Evolutionary conservation across 2,113 vertebrate species (phyloP), one percentile per base, ranked within the genome.

Genomic region (Periophthalmus modestus): DNA sequence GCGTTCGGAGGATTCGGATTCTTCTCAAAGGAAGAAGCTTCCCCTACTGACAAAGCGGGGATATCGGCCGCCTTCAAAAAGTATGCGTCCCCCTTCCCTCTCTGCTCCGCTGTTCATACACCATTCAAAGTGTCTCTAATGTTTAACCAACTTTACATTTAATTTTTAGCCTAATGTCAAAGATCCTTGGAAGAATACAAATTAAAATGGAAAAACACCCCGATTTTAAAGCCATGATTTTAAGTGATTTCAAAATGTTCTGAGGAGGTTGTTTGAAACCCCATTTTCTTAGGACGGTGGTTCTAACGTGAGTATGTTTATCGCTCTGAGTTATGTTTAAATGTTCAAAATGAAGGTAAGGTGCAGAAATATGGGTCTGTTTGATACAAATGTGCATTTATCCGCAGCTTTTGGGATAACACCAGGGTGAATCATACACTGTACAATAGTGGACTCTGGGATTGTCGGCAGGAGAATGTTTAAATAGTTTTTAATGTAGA

Each of bases 61-160:
- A 92, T 94, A 71, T 91, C 93, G 23, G 86, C 92, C 10, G 93
- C 93, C 18, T 94, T 94, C 85, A 94, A 94, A 80, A 94, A 94
- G 94, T 94, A 93, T n/a, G 93, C 92, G 52, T 39, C 0, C 33
- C 11, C 18, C 7, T 6, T 19, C 13, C 33, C 21, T 62, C 61
- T 55, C 46, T 24, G 13, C 61, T 47, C 48, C 18, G 24, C 52
- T 59, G 47, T 33, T 52, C 18, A 0, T 71, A 66, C 18, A 71
- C 7, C 21, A 63, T 54, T 13, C 57, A 50, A 73, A 74, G 23
- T 54, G 52, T 54, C 33, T 7, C 68, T 71, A 70, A 65, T 87
- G 74, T 80, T 76, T 74, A 83, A 75, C 71, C 66, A 61, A 43
- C 59, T 19, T 86, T 88, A 88, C 90, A 86, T 87, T 90, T 90